Percentiles rank a stretch among this genome's conserved stretches.
Conservation (phyloP, 2,888 invertebrate species). For the Corbicula japonica region DNA sequence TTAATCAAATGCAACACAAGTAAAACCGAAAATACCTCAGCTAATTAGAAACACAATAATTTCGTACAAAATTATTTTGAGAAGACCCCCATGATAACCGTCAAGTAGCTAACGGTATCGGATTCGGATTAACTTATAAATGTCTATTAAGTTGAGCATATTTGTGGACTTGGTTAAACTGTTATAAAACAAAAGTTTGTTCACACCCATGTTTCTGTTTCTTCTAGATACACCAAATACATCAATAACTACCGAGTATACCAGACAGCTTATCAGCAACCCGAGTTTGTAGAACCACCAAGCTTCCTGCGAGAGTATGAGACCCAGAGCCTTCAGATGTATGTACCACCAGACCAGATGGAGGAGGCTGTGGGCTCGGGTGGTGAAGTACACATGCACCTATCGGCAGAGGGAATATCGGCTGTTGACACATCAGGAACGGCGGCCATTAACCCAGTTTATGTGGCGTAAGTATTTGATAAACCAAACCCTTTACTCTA, state of each 20-base stretch:
- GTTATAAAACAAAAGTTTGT: too few relatives aligned
- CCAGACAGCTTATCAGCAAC: slow-evolving; percentile 86
- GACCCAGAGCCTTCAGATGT: slow-evolving; percentile 89
- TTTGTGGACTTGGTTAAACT: too few relatives aligned
- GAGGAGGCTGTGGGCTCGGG: slow-evolving; percentile 60
- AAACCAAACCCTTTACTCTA: background rate
- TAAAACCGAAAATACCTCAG: too few relatives aligned
- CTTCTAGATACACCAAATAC: slow-evolving; percentile 80
- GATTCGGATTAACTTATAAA: too few relatives aligned
- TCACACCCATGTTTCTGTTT: slow-evolving; percentile 3
- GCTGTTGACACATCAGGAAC: slow-evolving; percentile 60
- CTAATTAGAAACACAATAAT: too few relatives aligned
- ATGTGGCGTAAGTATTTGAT: slow-evolving; percentile 69
- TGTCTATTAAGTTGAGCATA: too few relatives aligned
- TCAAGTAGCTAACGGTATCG: too few relatives aligned
- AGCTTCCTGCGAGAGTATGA: slow-evolving; percentile 95
- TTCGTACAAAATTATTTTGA: too few relatives aligned
- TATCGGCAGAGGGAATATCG: slow-evolving; percentile 68
- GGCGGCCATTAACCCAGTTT: slow-evolving; percentile 78
- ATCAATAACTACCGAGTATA: slow-evolving; percentile 76
- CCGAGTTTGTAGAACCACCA: slow-evolving; percentile 90
- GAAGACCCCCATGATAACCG: too few relatives aligned
- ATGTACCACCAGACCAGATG: slow-evolving; percentile 69
- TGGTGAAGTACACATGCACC: slow-evolving; percentile 63
- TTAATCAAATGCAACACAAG: too few relatives aligned